Conservation (phyloP, 2,113 vertebrate genomes). For the Chionis minor region DNA sequence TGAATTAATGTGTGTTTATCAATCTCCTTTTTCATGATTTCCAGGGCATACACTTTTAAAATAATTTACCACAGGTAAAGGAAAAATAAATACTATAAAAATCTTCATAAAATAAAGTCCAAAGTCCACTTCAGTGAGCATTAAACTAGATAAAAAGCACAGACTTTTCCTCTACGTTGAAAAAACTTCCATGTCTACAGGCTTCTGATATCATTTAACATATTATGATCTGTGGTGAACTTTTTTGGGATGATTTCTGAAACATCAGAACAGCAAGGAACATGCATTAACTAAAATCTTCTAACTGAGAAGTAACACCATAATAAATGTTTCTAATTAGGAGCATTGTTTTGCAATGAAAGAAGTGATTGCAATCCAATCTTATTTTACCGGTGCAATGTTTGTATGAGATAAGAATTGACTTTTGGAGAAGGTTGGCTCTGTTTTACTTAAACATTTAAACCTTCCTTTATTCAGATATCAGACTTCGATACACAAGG, state of each 20-base stretch:
- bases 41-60: not conserved
- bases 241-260: not conserved
- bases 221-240: not conserved
- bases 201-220: not conserved
- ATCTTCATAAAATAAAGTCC: not conserved
- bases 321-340: not conserved
- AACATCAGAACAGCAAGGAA: not conserved
- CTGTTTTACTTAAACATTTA: not conserved
- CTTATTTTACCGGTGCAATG: not conserved
- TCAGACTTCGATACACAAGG: not conserved
- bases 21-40: not conserved
- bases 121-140: not conserved
- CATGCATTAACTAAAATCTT: not conserved
- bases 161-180: not conserved
- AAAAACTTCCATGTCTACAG: not conserved
- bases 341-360: not conserved
- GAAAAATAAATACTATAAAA: not conserved
- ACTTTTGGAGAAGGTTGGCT: not conserved
- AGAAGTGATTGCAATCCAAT: not conserved
- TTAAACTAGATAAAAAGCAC: not conserved
- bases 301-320: not conserved
- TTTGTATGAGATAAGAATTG: not conserved
- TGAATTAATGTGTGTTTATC: not conserved
- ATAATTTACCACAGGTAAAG: not conserved
- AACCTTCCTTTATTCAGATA: not conserved